Conservation (phyloP, 2,888 invertebrate genomes). For the Dyspetes luteomarginatus region DNA sequence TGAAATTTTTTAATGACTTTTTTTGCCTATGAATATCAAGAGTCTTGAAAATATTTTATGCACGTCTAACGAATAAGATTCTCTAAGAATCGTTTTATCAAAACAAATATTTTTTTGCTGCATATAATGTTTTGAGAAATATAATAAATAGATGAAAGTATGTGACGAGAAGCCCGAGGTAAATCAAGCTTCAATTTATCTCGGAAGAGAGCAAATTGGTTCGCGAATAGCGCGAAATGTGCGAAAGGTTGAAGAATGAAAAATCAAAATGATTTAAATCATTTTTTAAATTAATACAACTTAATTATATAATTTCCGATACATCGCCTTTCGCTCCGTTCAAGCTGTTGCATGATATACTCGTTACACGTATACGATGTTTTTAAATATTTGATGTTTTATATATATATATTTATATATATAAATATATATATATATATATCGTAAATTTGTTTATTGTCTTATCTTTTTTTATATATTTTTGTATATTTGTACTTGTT, state of each 20-base stretch:
- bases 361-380: constrained; percentile 11
- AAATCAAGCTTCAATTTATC: neutral
- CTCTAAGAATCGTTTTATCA: constrained; percentile 65
- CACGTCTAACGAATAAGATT: constrained; percentile 52
- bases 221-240: neutral
- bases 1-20: constrained; percentile 48
- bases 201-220: neutral
- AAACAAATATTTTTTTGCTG: constrained; percentile 47
- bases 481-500: constrained; percentile 73
- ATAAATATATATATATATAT: constrained; percentile 40
- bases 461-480: constrained; percentile 41
- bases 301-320: neutral
- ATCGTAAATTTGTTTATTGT: neutral
- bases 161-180: constrained; percentile 5
- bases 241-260: constrained; percentile 32
- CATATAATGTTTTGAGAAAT: constrained; percentile 47
- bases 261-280: neutral
- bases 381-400: constrained; percentile 59
- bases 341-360: constrained; percentile 41
- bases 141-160: constrained; percentile 11
- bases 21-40: constrained; percentile 58
- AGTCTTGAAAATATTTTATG: constrained; percentile 18
- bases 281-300: neutral
- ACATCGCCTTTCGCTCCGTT: constrained; percentile 22
- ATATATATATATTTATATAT: constrained; percentile 70